A percentile compares a stretch with the other conserved stretches of the same genome.
Conservation (phyloP, 1,140 invertebrate genomes). For the Tetramorium parvispinum region DNA sequence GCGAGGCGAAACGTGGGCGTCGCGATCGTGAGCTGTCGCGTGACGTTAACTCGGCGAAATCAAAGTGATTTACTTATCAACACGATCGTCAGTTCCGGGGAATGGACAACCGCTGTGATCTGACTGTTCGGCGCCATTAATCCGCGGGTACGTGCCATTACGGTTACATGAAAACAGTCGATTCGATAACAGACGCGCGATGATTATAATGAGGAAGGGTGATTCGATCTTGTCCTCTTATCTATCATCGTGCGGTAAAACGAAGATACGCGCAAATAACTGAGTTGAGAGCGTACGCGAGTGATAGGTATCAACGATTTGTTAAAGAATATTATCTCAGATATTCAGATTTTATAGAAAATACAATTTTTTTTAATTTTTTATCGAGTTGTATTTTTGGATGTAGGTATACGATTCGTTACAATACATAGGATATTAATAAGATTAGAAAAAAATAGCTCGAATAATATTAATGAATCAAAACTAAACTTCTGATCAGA, state of each 20-base stretch:
- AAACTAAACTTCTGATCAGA: neutral
- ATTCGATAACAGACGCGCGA: slow-evolving; percentile 41
- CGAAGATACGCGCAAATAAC: slow-evolving; percentile 22
- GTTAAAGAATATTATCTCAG: neutral
- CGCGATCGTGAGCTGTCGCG: slow-evolving; percentile 16
- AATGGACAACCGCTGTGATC: slow-evolving; percentile 1
- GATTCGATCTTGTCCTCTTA: slow-evolving; percentile 34
- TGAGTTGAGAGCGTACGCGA: neutral
- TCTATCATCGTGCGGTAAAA: slow-evolving; percentile 48
- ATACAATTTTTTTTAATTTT: neutral
- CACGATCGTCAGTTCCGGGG: slow-evolving; percentile 38
- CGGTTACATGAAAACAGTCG: slow-evolving; percentile 39
- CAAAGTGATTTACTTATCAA: slow-evolving; percentile 64
- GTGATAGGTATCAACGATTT: neutral
- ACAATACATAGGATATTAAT: too few species aligned
- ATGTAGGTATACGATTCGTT: too few species aligned
- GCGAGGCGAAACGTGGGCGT: slow-evolving; percentile 45
- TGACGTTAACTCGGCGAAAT: slow-evolving; percentile 50
- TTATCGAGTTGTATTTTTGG: neutral
- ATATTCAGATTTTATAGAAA: neutral
- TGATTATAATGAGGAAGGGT: slow-evolving; percentile 16
- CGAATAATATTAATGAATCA: neutral
- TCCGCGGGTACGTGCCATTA: slow-evolving; percentile 43
- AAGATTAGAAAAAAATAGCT: neutral
- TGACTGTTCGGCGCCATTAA: slow-evolving; percentile 36